phyloP scores from a whole-genome alignment of 2,797 vertebrate species.

The Poecilia velifera region DNA sequence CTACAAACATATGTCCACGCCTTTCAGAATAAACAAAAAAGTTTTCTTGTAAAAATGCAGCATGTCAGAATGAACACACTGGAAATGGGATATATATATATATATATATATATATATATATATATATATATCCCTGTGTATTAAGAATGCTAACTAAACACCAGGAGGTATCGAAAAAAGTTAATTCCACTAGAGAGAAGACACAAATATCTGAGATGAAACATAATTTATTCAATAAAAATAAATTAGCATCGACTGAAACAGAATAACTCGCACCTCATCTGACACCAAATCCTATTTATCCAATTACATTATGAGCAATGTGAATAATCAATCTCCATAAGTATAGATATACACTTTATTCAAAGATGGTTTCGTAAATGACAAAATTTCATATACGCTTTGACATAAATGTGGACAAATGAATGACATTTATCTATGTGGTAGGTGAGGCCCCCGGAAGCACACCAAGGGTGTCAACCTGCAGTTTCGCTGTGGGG shows the following conservation, averaged over 20 bases:
- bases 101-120: too few relatives aligned
- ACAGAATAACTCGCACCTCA: not conserved
- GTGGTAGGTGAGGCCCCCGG: not conserved
- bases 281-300: not conserved
- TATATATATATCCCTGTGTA: too few relatives aligned
- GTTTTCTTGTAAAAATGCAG: not conserved
- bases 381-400: not conserved
- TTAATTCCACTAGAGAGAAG: not conserved
- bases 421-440: not conserved
- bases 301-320: not conserved
- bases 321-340: not conserved
- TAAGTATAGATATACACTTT: not conserved
- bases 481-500: not conserved
- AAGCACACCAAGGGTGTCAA: not conserved
- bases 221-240: not conserved
- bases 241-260: not conserved
- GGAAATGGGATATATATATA: not conserved
- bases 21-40: not conserved
- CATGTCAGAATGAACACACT: not conserved
- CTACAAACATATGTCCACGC: not conserved
- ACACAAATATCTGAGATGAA: not conserved
- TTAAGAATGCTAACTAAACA: too few relatives aligned
- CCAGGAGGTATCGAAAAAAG: not conserved
- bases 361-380: not conserved
- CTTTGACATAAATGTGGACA: not conserved